Base-by-base conservation (phyloP, 2,888 invertebrate species). In the Achlya flavicornis region DNA sequence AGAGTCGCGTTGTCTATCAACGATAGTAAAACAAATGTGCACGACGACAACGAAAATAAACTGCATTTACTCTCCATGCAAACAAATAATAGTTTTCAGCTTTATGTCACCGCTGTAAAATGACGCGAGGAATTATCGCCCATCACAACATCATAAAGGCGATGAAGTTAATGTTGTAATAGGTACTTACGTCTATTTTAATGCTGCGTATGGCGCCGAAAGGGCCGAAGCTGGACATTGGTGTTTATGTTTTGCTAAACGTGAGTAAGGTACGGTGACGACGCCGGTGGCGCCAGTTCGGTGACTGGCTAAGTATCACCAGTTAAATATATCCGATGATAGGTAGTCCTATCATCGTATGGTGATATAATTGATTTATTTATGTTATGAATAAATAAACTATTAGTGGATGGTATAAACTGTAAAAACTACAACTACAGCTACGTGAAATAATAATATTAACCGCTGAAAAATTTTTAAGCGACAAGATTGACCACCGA, bases 111-210 rank as follows among this genome's bases (percentile, higher is more conserved):
- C 1, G 43, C 8, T n/a, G 10, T 16, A 2, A 53, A 53, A 53
- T 19, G 68, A 66, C 68, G 72, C 71, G 41, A 58, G 64, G 67
- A 68, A 66, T 69, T 53, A 53, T 53, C 16, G 53, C 19, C 53
- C 53, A 53, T 53, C 53, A 53, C 16, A 14, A 0, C 48, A 7
- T 6, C 48, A 70, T 72, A 71, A 71, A 63, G 62, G 63, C 67
- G 58, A 61, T 68, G 68, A 65, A 70, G 70, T 69, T 71, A 70
- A 73, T 74, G 65, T 64, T 66, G 65, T 63, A 70, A 73, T 68
- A n/a, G n/a, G n/a, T n/a, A n/a, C n/a, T n/a, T n/a, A 63, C 12
- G 70, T 72, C 74, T 74, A 74, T 74, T 72, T 75, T 74, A 73
- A 70, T 68, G 63, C 64, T 62, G 64, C 63, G 64, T 57, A 64